phyloP scores from a whole-genome alignment of 2,113 vertebrate genomes.

The Mirounga angustirostris region DNA sequence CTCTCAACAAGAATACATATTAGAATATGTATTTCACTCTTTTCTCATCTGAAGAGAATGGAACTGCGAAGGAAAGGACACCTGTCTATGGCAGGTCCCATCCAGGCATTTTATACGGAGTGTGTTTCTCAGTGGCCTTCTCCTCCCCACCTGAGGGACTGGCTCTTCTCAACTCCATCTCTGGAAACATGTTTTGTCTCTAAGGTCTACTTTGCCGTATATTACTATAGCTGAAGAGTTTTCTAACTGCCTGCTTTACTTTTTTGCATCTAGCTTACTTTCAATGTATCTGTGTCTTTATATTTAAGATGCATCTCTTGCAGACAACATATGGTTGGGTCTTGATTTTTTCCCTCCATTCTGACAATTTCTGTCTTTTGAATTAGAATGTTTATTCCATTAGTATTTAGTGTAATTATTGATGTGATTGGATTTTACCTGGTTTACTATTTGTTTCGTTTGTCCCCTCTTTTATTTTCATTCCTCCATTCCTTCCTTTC shows the following conservation, averaged over 20 bases:
- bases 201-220: neutral
- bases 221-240: neutral
- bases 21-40: neutral
- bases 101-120: neutral
- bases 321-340: neutral
- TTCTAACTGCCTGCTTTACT: neutral
- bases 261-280: neutral
- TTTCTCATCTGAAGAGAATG: neutral
- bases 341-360: neutral
- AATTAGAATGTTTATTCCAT: neutral
- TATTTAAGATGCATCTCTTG: neutral
- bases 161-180: neutral
- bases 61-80: neutral
- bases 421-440: neutral
- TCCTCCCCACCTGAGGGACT: neutral
- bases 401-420: neutral
- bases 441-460: neutral
- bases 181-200: neutral
- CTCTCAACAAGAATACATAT: neutral
- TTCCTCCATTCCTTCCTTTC: neutral
- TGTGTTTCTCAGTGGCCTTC: neutral
- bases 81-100: neutral
- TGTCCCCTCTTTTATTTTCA: neutral
- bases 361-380: slow-evolving; percentile 8
- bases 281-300: neutral